Base-by-base conservation (phyloP, 2,113 vertebrate genomes). In the Mobula birostris region DNA sequence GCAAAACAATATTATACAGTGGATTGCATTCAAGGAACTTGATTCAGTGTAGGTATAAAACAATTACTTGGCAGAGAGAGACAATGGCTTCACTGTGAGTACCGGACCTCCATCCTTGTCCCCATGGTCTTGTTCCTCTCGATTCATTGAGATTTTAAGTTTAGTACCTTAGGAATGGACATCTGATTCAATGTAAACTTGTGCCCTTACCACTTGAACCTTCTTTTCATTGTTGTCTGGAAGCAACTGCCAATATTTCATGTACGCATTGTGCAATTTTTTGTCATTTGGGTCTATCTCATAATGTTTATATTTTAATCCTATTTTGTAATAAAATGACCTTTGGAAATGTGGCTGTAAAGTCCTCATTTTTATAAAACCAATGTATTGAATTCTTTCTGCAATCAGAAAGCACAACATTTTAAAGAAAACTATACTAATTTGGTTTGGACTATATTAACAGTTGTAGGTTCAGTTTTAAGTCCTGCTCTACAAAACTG, bases 131-230 rank as follows among this genome's bases (percentile, higher is more conserved):
- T 19, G 15, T 32, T 29, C n/a, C 14, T 66, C 29, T 90, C 66
- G 85, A 29, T 68, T 90, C 63, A n/a, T 32, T 68, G 61, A 66
- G 27, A 66, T 90, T 90, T 90, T 90, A 90, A 90, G 32, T 15
- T 32, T 90, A 90, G 61, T 90, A 61, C 17, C 29, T 19, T 7
- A 17, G n/a, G 85, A 19, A 14, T 88, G 61, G n/a, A n/a, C 8
- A 79, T 79, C 77, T 79, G 11, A 15, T 15, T 4, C 29, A 88
- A 7, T 66, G 61, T 14, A 90, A 90, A 87, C 32, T 66, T 17
- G 85, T 68, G 14, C 29, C 61, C 29, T 90, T 68, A 29, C 14
- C 61, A 90, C 32, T 36, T 32, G 8, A 14, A 17, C 17, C 61
- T 8, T 63, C 1, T 58, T 80, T 80, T 80, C 14, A 40, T 36